Percentiles rank a stretch among this genome's conserved stretches.
Conservation (phyloP, 2,888 invertebrate species). For the Pristionchus mayeri region DNA sequence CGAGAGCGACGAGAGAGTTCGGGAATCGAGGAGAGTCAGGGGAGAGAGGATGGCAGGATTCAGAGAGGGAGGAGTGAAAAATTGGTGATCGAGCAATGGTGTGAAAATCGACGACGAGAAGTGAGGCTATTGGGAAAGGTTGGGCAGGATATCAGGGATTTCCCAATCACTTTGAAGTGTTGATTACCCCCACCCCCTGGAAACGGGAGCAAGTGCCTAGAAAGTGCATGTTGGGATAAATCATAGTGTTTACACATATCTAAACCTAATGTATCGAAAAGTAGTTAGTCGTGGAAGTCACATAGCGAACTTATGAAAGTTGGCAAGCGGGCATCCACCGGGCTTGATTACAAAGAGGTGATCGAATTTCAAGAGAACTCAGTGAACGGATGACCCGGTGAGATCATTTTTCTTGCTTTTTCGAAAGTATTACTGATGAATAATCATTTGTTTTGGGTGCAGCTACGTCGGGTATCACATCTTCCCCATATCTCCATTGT, state of each 20-base stretch:
- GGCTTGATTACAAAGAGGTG: background rate
- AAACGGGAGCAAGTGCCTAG: too few relatives aligned
- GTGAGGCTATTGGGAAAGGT: background rate
- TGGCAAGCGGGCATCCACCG: too few relatives aligned
- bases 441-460: too few relatives aligned
- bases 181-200: too few relatives aligned
- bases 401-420: background rate
- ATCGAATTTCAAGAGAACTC: background rate
- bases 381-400: background rate
- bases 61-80: conserved; percentile 17
- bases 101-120: conserved; percentile 6
- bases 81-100: conserved; percentile 13
- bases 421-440: too few relatives aligned
- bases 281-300: too few relatives aligned
- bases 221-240: too few relatives aligned
- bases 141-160: background rate
- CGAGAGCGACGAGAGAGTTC: conserved; percentile 20
- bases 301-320: too few relatives aligned
- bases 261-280: too few relatives aligned
- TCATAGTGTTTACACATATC: too few relatives aligned
- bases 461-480: too few relatives aligned
- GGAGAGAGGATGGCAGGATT: background rate
- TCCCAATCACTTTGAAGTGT: background rate
- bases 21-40: conserved; percentile 34
- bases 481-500: too few relatives aligned